A percentile compares a stretch with the other conserved stretches of the same genome.
Conservation (phyloP, 1,140 invertebrate genomes). For the Berghia stephanieae region DNA sequence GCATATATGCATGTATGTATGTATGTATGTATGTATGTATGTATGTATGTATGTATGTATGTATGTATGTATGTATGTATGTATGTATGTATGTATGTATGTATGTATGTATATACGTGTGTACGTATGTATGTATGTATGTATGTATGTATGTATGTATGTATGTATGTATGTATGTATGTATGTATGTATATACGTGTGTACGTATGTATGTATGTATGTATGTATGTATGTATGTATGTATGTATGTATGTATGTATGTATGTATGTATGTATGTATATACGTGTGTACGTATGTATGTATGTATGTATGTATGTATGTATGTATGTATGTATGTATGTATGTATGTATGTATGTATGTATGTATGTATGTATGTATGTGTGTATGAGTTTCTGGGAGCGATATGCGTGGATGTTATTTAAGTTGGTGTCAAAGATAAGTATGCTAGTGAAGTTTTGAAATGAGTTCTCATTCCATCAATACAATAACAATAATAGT, state of each 20-base stretch:
- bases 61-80: slow-evolving; percentile 22
- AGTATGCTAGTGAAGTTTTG: too few relatives aligned
- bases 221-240: slow-evolving; percentile 4
- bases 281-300: slow-evolving; percentile 15
- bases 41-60: slow-evolving; percentile 5
- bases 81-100: slow-evolving; percentile 20
- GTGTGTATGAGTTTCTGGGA: not conserved
- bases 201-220: not conserved
- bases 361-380: slow-evolving; percentile 23
- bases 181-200: slow-evolving; percentile 3
- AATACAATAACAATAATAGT: too few relatives aligned
- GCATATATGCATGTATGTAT: not conserved
- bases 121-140: not conserved
- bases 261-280: slow-evolving; percentile 11
- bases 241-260: slow-evolving; percentile 5
- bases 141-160: too few relatives aligned
- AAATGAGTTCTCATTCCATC: too few relatives aligned
- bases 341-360: slow-evolving; percentile 23
- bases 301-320: slow-evolving; percentile 23
- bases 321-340: slow-evolving; percentile 21
- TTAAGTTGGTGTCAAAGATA: too few relatives aligned
- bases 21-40: not conserved
- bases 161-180: not conserved
- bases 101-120: not conserved
- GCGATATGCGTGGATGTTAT: too few relatives aligned